phyloP scores from a whole-genome alignment of 2,888 invertebrate genomes.

The Cheiracanthium punctorium region DNA sequence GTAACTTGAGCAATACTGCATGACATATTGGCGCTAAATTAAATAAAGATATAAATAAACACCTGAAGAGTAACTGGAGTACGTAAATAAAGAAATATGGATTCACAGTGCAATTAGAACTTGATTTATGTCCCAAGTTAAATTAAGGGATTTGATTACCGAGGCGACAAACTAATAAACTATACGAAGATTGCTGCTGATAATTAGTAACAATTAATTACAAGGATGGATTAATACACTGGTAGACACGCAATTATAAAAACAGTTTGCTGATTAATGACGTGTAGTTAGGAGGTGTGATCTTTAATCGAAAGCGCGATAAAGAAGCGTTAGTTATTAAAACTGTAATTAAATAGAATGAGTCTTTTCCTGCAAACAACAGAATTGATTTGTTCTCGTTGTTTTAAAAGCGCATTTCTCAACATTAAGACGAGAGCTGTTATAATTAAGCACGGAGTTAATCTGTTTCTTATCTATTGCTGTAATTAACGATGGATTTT shows the following conservation, averaged over 20 bases:
- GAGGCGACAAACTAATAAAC: not conserved
- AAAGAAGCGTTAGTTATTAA: not conserved
- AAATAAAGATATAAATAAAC: no score
- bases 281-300: not conserved
- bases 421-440: no score
- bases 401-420: no score
- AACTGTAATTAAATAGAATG: not conserved
- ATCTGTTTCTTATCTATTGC: no score
- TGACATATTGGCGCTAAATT: no score
- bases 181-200: not conserved
- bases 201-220: not conserved
- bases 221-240: not conserved
- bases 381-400: no score
- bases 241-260: not conserved
- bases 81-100: not conserved
- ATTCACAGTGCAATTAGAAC: not conserved
- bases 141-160: not conserved
- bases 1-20: no score
- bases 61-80: no score
- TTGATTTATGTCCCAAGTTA: not conserved
- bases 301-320: not conserved
- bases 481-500: no score
- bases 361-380: no score
- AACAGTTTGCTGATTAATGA: not conserved
- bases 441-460: no score